A percentile compares a stretch with the other conserved stretches of the same genome.
Conservation (phyloP, 2,797 vertebrate species). For the Brachyrhaphis roseni region DNA sequence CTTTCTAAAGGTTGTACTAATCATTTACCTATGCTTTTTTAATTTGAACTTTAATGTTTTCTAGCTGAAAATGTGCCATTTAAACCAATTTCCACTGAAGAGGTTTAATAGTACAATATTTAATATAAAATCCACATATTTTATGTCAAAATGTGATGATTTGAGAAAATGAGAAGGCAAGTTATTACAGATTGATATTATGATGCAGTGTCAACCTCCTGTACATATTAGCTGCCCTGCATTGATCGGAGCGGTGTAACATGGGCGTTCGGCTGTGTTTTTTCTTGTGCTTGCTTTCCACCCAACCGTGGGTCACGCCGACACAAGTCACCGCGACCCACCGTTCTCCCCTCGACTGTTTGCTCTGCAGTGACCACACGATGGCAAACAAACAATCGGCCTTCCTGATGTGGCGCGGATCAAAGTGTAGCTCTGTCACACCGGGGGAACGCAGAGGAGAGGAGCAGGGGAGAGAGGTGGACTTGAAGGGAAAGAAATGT, state of each 20-base stretch:
- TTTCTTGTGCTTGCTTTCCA: not conserved
- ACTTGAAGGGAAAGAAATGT: constrained; percentile 60
- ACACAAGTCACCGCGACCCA: constrained; percentile 65
- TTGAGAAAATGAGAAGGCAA: not conserved
- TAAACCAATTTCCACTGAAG: not conserved
- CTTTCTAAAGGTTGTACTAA: too few relatives aligned
- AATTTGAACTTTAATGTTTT: not conserved
- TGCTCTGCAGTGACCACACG: constrained; percentile 28
- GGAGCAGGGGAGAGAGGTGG: constrained; percentile 7
- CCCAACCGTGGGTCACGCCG: constrained; percentile 43
- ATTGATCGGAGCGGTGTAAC: constrained; percentile 46
- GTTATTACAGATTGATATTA: not conserved
- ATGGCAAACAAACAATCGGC: constrained; percentile 40
- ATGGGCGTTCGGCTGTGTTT: constrained; percentile 16
- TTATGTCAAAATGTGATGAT: not conserved
- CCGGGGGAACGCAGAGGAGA: constrained; percentile 27
- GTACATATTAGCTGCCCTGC: not conserved
- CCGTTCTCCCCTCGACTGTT: constrained; percentile 52
- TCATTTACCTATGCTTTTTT: not conserved
- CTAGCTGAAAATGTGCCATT: not conserved
- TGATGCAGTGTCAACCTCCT: not conserved
- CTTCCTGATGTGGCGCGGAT: not conserved
- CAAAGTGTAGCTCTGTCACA: constrained; percentile 18
- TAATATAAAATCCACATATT: not conserved
- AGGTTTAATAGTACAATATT: not conserved